These are phyloP conservation scores for Limenitis camilla DNA, from an alignment of 2,888 invertebrate genomes.

Conservation along the genomic window DNA sequence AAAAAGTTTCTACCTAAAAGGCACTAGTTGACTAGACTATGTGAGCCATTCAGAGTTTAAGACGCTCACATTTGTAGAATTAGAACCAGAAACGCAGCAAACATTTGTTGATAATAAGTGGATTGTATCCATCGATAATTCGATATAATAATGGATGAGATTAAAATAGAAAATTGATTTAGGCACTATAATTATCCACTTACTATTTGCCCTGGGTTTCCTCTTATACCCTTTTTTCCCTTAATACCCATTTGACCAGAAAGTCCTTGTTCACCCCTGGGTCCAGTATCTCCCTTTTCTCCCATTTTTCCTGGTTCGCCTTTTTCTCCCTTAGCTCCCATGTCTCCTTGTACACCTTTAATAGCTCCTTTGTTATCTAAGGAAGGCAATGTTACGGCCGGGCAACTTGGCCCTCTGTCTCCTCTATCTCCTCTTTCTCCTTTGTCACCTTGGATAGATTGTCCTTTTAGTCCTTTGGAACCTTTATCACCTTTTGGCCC, in stretches of 20 bases:
- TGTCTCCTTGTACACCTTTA: conserved; percentile 62
- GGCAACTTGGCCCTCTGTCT: conserved; percentile 64
- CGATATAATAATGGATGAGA: too few relatives aligned
- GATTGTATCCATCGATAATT: too few relatives aligned
- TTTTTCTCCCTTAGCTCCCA: conserved; percentile 76
- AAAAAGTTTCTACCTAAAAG: too few relatives aligned
- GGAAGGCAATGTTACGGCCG: conserved; percentile 36
- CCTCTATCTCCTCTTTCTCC: conserved; percentile 77
- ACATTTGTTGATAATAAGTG: too few relatives aligned
- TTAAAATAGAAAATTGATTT: not conserved
- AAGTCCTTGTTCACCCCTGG: conserved; percentile 80
- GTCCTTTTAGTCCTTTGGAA: conserved; percentile 76
- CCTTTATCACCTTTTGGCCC: conserved; percentile 83
- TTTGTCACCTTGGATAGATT: conserved; percentile 69
- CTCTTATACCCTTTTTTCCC: conserved; percentile 92
- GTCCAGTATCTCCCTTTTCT: conserved; percentile 81
- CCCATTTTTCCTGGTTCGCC: conserved; percentile 78
- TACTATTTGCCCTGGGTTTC: conserved; percentile 87
- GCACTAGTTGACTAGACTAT: too few relatives aligned
- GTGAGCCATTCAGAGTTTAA: too few relatives aligned
- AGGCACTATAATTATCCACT: conserved; percentile 25
- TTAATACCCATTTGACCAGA: conserved; percentile 78
- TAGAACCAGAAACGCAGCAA: too few relatives aligned
- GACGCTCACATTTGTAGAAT: too few relatives aligned
- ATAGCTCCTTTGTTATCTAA: conserved; percentile 55